Evolutionary conservation across 2,888 invertebrate genomes (phyloP).

Genomic region (Priocnemis perturbator): DNA sequence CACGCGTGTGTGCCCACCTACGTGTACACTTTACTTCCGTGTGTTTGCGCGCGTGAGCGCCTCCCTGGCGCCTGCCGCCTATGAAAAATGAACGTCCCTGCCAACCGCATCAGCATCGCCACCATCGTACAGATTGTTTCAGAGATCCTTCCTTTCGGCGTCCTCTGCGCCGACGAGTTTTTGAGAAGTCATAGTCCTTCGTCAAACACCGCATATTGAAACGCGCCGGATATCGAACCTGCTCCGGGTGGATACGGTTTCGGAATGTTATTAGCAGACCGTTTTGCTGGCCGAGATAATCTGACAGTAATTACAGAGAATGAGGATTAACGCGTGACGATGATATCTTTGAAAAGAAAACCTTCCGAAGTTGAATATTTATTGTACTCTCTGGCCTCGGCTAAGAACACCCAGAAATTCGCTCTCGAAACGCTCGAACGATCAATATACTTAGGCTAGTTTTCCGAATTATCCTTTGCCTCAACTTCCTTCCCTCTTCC

Average conservation of each 20-base stretch:
- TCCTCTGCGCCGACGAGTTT: constrained; percentile 9
- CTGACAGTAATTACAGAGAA: too few relatives aligned
- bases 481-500: too few relatives aligned
- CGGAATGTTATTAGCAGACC: neutral
- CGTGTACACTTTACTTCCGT: constrained; percentile 9
- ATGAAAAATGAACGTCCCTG: constrained; percentile 68
- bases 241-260: too few relatives aligned
- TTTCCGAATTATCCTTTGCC: neutral
- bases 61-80: constrained; percentile 64
- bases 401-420: constrained; percentile 33
- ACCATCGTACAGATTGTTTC: constrained; percentile 37
- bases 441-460: constrained; percentile 12
- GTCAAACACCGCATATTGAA: too few relatives aligned
- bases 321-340: too few relatives aligned
- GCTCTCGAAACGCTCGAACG: constrained; percentile 57
- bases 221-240: too few relatives aligned
- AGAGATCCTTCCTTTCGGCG: constrained; percentile 28
- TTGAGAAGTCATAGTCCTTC: neutral
- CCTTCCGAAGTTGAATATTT: constrained; percentile 3
- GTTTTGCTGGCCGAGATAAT: too few relatives aligned
- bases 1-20: constrained; percentile 12
- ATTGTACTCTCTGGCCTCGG: constrained; percentile 32
- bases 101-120: constrained; percentile 42
- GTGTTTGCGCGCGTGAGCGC: constrained; percentile 47
- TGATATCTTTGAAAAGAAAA: constrained; percentile 2